Evolutionary conservation across 30 jellyfish, hydroid and myxozoan genomes (phyloP), one percentile per base, ranked within the genome.

Genomic region (Cassiopea andromeda): DNA sequence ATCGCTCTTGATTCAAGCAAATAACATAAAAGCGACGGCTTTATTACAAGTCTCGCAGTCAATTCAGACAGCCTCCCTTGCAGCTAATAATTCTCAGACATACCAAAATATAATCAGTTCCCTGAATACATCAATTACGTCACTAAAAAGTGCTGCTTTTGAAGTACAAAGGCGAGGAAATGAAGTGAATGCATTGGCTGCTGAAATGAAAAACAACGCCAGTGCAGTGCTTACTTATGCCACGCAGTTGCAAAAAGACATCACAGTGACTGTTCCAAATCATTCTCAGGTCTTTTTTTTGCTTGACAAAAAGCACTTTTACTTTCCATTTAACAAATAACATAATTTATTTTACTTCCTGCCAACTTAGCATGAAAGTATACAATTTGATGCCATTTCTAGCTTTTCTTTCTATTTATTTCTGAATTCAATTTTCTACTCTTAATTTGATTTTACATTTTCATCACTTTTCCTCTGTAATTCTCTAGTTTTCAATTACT

Each of bases 171-270:
- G 73, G n/a, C 89, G 60, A 44, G 98, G 94, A 10, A 43, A 73
- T 44, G 89, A 75, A 19, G 57, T 97, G 77, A 69, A 68, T 10
- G 82, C 46, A 38, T 84, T 90, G 77, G 97, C 97, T 6, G 46
- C 68, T 10, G 92, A 64, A 27, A 92, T 97, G 99, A 66, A 60
- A 45, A 74, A 44, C 59, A 91, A 96, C 57, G 93, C 98, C 1
- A 91, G 93, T 43, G 75, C 85, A 7, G 98, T 90, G 46, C 27
- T 91, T 12, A 69, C 73, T 19, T 96, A 91, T 77, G 98, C 99
- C 14, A 67, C 87, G 66, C 83, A 80, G 72, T 67, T 92, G 79
- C 76, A 67, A 16, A 78, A 78, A 9, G 75, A 77, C 68, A 72
- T 92, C 46, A 87, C 94, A 50, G 67, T 76, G 57, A 19, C 97